These are phyloP conservation scores for Hydraecia micacea DNA, from an alignment of 2,888 invertebrate species.

Conservation along the genomic window DNA sequence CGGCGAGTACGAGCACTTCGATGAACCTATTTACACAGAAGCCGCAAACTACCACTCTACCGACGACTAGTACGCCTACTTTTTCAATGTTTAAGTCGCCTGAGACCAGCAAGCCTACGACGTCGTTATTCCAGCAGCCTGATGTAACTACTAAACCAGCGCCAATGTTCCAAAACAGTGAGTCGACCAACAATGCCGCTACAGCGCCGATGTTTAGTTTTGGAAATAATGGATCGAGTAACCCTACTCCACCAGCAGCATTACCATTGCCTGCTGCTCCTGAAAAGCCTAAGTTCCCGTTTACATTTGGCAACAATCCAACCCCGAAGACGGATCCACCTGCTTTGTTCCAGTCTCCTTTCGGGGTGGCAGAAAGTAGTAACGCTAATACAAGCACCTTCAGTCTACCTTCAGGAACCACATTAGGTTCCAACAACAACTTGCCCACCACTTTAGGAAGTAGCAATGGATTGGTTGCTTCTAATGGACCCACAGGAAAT, in stretches of 20 bases:
- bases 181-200: conserved; percentile 46
- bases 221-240: conserved; percentile 65
- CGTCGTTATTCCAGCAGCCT: conserved; percentile 69
- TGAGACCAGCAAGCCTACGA: conserved; percentile 56
- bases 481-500: conserved; percentile 53
- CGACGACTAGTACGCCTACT: conserved; percentile 57
- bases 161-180: conserved; percentile 63
- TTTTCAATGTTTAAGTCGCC: conserved; percentile 69
- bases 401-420: conserved; percentile 49
- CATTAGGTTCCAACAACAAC: conserved; percentile 47
- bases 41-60: conserved; percentile 23
- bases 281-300: conserved; percentile 80
- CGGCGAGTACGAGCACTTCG: conserved; percentile 57
- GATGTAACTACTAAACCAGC: conserved; percentile 56
- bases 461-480: conserved; percentile 54
- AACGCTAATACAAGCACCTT: conserved; percentile 57
- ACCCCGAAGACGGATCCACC: conserved; percentile 65
- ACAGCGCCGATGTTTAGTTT: conserved; percentile 78
- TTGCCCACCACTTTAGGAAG: conserved; percentile 53
- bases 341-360: conserved; percentile 55
- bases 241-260: conserved; percentile 48
- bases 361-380: conserved; percentile 50
- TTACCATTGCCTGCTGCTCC: conserved; percentile 50
- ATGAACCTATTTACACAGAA: conserved; percentile 58
- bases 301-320: conserved; percentile 74